Evolutionary conservation across 92 coral and sea anemone genomes (phyloP).

Genomic region (Micromussa lordhowensis): DNA sequence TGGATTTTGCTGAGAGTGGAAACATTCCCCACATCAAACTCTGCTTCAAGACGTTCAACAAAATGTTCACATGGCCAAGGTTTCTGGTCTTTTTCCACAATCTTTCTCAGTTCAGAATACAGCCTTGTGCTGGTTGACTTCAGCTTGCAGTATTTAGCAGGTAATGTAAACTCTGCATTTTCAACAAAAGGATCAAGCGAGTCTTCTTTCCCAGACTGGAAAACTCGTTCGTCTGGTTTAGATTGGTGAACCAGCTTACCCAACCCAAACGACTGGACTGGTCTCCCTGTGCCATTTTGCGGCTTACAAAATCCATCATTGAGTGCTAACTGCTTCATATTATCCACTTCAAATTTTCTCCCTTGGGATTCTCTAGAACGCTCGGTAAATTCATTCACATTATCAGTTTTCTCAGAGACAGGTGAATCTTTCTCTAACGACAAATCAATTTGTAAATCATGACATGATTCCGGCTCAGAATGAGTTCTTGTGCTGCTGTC

Average conservation of each 20-base stretch:
- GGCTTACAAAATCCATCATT: not conserved
- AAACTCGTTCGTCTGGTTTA: not conserved
- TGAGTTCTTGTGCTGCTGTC: not conserved
- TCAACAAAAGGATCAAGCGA: conserved; percentile 58
- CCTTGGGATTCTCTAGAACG: not conserved
- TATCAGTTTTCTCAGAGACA: not conserved
- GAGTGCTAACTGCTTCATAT: not conserved
- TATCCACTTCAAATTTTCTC: not conserved
- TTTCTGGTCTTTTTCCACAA: conserved; percentile 21
- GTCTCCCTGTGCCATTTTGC: not conserved
- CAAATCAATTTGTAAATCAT: not conserved
- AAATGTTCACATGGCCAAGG: conserved; percentile 38
- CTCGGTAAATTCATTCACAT: not conserved
- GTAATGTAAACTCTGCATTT: conserved; percentile 63
- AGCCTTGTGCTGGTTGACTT: conserved; percentile 70
- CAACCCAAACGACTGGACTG: not conserved
- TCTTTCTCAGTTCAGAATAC: conserved; percentile 52
- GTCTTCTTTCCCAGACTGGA: conserved; percentile 3
- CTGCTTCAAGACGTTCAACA: conserved; percentile 52
- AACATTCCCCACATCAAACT: conserved; percentile 47
- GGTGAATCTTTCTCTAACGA: not conserved
- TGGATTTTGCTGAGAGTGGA: conserved; percentile 42
- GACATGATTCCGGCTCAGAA: not conserved
- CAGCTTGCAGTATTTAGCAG: conserved; percentile 75
- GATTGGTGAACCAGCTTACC: not conserved